Conservation (phyloP, 2,797 vertebrate genomes). For the Oophaga sylvatica region DNA sequence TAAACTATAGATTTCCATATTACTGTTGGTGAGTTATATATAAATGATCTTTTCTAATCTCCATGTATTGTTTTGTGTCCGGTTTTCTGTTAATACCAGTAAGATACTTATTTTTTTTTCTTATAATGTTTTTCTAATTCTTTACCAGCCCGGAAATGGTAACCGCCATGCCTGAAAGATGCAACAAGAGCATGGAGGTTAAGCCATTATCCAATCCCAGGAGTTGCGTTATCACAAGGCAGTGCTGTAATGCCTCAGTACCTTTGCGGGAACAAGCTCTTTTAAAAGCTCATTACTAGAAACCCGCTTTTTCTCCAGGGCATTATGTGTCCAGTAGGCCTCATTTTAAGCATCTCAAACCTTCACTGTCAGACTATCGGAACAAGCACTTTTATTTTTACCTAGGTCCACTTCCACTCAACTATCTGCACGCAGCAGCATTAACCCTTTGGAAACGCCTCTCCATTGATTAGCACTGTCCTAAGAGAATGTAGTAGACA, state of each 20-base stretch:
- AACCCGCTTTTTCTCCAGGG: constrained; percentile 53
- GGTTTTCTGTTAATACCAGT: constrained; percentile 26
- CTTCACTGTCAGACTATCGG: constrained; percentile 36
- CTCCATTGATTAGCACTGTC: background rate
- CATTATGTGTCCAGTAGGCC: constrained; percentile 54
- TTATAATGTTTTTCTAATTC: constrained; percentile 27
- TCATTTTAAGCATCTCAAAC: constrained; percentile 47
- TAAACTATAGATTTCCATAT: background rate
- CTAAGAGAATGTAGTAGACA: background rate
- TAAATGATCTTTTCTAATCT: background rate
- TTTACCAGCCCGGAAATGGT: constrained; percentile 39
- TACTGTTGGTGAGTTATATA: background rate
- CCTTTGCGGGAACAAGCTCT: constrained; percentile 59
- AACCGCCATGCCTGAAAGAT: constrained; percentile 23
- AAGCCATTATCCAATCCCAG: constrained; percentile 57
- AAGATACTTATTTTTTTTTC: constrained; percentile 8
- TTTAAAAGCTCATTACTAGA: constrained; percentile 60
- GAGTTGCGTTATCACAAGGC: constrained; percentile 55
- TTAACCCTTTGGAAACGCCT: constrained; percentile 23
- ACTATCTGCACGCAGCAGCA: constrained; percentile 14
- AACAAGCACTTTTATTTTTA: constrained; percentile 35
- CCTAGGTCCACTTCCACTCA: constrained; percentile 8
- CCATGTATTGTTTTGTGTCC: background rate
- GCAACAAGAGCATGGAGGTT: constrained; percentile 51
- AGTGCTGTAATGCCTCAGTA: constrained; percentile 57